Evolutionary conservation across 2,888 invertebrate species (phyloP), one percentile per base, ranked within the genome.

Genomic region (Kuschelorhynchus macadamiae): DNA sequence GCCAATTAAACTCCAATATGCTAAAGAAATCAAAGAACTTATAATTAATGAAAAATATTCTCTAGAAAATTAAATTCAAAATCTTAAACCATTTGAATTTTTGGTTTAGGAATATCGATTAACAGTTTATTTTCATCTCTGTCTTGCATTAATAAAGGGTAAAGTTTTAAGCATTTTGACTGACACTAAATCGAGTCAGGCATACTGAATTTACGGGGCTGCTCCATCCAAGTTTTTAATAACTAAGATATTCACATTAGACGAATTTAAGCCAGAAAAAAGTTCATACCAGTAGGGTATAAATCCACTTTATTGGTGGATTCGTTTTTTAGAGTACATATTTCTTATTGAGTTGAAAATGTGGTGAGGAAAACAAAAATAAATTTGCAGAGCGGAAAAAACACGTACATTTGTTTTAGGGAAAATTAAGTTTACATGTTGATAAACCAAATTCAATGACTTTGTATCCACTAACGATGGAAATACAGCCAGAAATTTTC

Each of bases 141-240:
- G 46, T 16, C 12, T 46, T 9, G 14, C 14, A 12, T 16, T 46
- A 12, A 46, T 46, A 17, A 16, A 46, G 3, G 46, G 46, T 17
- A 46, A 46, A 46, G 14, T 46, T 12, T 14, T 46, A 3, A 11
- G 11, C 14, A 20, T 12, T 3, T 46, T n/a, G 14, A 46, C 46
- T 9, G 46, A 11, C 2, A 46, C 46, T 12, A 18, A 17, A 46
- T 46, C 46, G 8, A 14, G 14, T 46, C 46, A 46, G 20, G 46
- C 46, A 14, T 46, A 16, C 11, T 16, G 16, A 14, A 46, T 46
- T 14, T 46, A 16, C 14, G 46, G 46, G 17, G 46, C 46, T 11
- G 14, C 46, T 12, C 46, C 46, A 20, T 5, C 46, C 11, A 46
- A 46, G 3, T 46, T 46, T 46, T 14, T 12, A 46, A 46, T 3